Conservation (phyloP, 2,113 vertebrate species). For the Microtus montanus region DNA sequence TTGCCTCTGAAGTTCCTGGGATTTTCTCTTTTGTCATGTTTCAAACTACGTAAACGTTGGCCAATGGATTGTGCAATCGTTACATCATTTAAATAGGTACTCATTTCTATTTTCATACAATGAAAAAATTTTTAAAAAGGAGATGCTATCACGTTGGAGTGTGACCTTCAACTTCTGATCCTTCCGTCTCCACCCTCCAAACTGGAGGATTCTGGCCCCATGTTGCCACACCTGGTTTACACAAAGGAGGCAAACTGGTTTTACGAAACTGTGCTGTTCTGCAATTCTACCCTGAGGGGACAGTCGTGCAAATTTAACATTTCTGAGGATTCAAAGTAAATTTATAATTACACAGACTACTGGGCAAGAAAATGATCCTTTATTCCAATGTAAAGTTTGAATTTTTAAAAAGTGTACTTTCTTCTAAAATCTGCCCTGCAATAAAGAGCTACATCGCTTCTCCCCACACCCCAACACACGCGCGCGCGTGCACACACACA, state of each 20-base stretch:
- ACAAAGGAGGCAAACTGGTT: conserved; percentile 50
- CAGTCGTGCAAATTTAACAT: conserved; percentile 1
- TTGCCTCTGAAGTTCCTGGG: conserved; percentile 3
- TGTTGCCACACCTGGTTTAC: not conserved
- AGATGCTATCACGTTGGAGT: not conserved
- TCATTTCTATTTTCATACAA: not conserved
- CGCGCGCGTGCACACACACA: too few relatives aligned
- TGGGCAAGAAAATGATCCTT: conserved; percentile 10
- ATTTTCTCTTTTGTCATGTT: not conserved
- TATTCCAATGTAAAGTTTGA: conserved; percentile 43
- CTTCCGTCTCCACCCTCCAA: not conserved
- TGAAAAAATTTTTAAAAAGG: not conserved
- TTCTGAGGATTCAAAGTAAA: conserved; percentile 24
- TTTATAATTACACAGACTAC: conserved; percentile 31
- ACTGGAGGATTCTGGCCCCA: not conserved
- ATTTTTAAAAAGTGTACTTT: conserved; percentile 16
- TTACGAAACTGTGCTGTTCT: conserved; percentile 22
- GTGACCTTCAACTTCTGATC: not conserved
- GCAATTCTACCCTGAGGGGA: not conserved
- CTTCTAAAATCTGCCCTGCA: not conserved
- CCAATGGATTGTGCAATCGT: not conserved
- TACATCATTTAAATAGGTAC: not conserved
- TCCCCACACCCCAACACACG: not conserved
- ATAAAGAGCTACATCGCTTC: not conserved
- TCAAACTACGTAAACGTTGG: conserved; percentile 38